These are phyloP conservation scores for Sebastes minor DNA, from an alignment of 2,797 vertebrate species.

Conservation along the genomic window DNA sequence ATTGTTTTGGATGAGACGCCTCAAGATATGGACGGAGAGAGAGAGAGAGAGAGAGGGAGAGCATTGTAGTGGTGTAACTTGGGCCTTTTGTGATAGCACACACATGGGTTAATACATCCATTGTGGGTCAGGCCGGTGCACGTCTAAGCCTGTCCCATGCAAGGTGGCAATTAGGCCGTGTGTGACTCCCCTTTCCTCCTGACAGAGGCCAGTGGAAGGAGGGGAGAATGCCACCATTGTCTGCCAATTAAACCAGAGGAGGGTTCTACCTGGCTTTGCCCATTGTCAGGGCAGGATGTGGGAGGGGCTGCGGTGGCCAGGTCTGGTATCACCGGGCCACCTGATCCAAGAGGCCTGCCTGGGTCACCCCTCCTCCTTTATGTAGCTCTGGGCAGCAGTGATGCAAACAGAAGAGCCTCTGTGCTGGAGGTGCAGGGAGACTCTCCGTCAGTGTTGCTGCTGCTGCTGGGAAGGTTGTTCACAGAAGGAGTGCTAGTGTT, in stretches of 20 bases:
- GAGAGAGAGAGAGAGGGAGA: conserved; percentile 13
- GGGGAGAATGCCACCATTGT: conserved; percentile 74
- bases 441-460: conserved; percentile 1
- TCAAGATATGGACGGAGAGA: conserved; percentile 25
- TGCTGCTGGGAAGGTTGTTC: conserved; percentile 5
- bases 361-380: conserved; percentile 31
- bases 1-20: conserved; percentile 58
- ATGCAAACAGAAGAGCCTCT: conserved; percentile 74
- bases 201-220: conserved; percentile 31
- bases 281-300: conserved; percentile 72
- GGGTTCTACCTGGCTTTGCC: conserved; percentile 43
- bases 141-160: conserved; percentile 48
- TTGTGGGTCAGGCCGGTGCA: conserved; percentile 52
- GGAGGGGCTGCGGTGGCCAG: conserved; percentile 61
- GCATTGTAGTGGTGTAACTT: conserved; percentile 64
- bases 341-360: conserved; percentile 63
- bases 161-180: conserved; percentile 73
- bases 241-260: conserved; percentile 63
- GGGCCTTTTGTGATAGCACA: conserved; percentile 57
- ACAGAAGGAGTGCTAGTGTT: conserved; percentile 2
- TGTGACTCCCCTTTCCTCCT: conserved; percentile 37
- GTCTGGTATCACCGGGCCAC: conserved; percentile 71
- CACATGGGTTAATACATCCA: conserved; percentile 66
- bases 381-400: conserved; percentile 40
- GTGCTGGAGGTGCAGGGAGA: conserved; percentile 46